Evolutionary conservation across 2,888 invertebrate genomes (phyloP), one percentile per base, ranked within the genome.

Genomic region (Nymphalis c-album): DNA sequence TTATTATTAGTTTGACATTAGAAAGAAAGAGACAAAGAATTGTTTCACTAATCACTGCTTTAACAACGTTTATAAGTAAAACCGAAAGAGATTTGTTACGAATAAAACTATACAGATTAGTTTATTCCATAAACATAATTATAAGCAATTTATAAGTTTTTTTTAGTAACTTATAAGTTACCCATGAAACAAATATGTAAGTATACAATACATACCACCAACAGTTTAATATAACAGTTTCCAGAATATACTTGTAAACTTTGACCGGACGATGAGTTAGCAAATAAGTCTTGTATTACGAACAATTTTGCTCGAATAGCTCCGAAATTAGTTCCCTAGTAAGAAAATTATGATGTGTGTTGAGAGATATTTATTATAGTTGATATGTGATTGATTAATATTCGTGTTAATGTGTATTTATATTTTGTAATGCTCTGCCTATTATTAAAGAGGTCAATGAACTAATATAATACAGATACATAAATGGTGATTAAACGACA

Each of bases 281-380:
- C 57, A 35, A 40, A 57, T 57, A 40, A 40, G 35, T 17, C 57
- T 57, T 57, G 18, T 57, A 57, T 57, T 57, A 8, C 35, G 18
- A 57, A 57, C 57, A 35, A 57, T 57, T 55, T 18, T 18, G 35
- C 57, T 40, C 57, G 4, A 57, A 31, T 18, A 35, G 57, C 10
- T n/a, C 10, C 18, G 57, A 57, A 57, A 35, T 57, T 57, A 35
- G 57, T 57, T 55, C 16, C 55, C 0, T 1, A 31, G 31, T 7
- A 2, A 35, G 57, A 10, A 35, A 57, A 57, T 40, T 35, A 57
- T 57, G 8, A 35, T 40, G 35, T 26, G 16, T 40, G n/a, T 18
- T 18, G 35, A 17, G 18, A n/a, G 18, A 7, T 35, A 57, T 57
- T 35, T 57, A 57, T 35, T n/a, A 40, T 35, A 31, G 35, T 5